Base-by-base conservation (phyloP, 2,113 vertebrate genomes). In the Tragulus kanchil region DNA sequence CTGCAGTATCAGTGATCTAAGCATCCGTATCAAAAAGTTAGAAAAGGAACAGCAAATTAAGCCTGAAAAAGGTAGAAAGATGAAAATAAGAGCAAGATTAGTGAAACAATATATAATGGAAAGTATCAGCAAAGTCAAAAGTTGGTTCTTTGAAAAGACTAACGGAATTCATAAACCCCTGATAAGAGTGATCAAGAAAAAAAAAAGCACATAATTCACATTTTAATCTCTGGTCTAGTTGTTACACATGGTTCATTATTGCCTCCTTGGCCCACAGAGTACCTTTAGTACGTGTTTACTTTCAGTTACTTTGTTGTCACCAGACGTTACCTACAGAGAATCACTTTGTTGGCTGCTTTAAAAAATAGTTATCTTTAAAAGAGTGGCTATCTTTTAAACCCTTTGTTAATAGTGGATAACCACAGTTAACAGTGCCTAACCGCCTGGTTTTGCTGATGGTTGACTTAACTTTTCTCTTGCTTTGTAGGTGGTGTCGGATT, bases 401-500 rank as follows among this genome's bases (percentile, higher is more conserved):
- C 11, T 45, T 1, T 21, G 14, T 54, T 62, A 59, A 58, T 88
- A 45, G 3, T 75, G 8, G 89, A 36, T 56, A 94, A 42, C 58
- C 89, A 9, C 7, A 59, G 65, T 25, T 91, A 59, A 15, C 59
- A 84, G 14, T 59, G 45, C 75, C 52, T 19, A 52, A 0, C 42
- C 21, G 0, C n/a, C 59, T 69, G 7, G 19, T 61, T 82, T 91
- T 95, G 62, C 56, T 90, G 85, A 73, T 77, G 17, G 5, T 65
- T 81, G n/a, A 45, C 45, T 84, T 84, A 23, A 50, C 31, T 45
- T 83, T 94, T 95, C 93, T 96, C 17, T 85, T 85, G 0, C 75
- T 8, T 71, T 52, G 67, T 83, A 99, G 99, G 99, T 64, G 99
- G 99, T 28, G 99, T 99, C 0, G 99, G 99, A 0, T 99, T 99